Evolutionary conservation across 2,888 invertebrate species (phyloP), one percentile per base, ranked within the genome.

Genomic region (Coelogynopora nodosa): DNA sequence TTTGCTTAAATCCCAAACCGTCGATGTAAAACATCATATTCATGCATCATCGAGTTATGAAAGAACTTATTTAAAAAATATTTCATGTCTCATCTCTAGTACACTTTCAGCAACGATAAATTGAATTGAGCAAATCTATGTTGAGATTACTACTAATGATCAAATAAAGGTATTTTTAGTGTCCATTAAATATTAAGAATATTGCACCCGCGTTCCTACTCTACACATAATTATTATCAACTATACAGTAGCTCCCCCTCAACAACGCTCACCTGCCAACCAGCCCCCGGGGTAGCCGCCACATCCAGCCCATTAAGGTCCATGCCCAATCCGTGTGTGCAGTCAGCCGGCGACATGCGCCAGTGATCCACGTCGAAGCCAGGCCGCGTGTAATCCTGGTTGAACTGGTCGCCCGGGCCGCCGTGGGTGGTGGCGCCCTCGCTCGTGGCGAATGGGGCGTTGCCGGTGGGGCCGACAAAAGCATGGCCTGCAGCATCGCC

Each of bases 261-360:
- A 49, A 49, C 49, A 49, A 5, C 49, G 30, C 82, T 0, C 30
- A 86, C 86, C 49, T 86, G 86, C 86, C 86, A 86, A 0, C 86
- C 86, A 85, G 86, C 74, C 30, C 74, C 86, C 18, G 74, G 28
- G 31, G 30, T 80, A 0, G 31, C 86, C 28, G 86, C 86, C 18
- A 85, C 28, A 85, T 86, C 86, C n/a, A 86, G 82, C 2, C 86
- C 86, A 5, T n/a, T 27, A 18, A 28, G 10, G 31, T 86, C 86
- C 0, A 86, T 74, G 5, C 86, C 86, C 30, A 86, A 23, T 13
- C 82, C 86, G 2, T 67, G 67, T 0, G 86, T 86, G 2, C 84
- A 30, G 82, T 86, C 86, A 28, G 30, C 67, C 1, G 80, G 28
- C 5, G 86, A 86, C 30, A 86, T 84, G 30, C 30, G 30, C 84